phyloP scores from a whole-genome alignment of 1,140 invertebrate species.

The Penaeus vannamei region DNA sequence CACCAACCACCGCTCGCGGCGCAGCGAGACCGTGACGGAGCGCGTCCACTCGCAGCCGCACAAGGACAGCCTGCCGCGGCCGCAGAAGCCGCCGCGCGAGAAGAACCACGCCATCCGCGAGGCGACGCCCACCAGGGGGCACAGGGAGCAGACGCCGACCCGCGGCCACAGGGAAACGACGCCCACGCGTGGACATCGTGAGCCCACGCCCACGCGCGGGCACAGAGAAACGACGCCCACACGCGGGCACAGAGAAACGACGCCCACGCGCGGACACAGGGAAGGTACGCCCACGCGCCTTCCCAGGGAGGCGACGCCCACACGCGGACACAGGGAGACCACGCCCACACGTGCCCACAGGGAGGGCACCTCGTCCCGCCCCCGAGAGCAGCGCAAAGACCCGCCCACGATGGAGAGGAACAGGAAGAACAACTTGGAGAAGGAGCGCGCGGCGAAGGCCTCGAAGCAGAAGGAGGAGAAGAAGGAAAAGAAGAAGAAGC shows the following conservation, averaged over 20 bases:
- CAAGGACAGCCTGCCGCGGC: conserved; percentile 31
- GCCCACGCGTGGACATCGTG: background rate
- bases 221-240: conserved; percentile 2
- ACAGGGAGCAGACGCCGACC: conserved; percentile 16
- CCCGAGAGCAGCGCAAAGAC: background rate
- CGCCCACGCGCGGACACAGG: background rate
- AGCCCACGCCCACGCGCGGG: background rate
- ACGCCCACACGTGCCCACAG: conserved; percentile 2
- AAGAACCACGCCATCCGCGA: conserved; percentile 25
- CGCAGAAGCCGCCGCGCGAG: conserved; percentile 27
- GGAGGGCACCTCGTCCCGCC: conserved; percentile 19
- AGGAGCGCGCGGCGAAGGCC: conserved; percentile 50
- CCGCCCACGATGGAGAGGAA: conserved; percentile 39
- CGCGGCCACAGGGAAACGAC: conserved; percentile 8
- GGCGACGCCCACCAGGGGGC: background rate
- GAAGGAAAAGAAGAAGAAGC: conserved; percentile 67
- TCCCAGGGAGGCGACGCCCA: background rate
- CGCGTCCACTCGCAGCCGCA: conserved; percentile 21
- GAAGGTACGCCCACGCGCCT: background rate
- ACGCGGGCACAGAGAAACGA: background rate
- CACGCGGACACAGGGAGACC: conserved; percentile 32
- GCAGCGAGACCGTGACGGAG: conserved; percentile 34
- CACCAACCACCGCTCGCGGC: conserved; percentile 30
- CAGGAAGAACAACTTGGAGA: conserved; percentile 60
- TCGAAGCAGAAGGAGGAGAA: conserved; percentile 61